Conservation (phyloP, 2,888 invertebrate genomes). For the Adineta ricciae region DNA sequence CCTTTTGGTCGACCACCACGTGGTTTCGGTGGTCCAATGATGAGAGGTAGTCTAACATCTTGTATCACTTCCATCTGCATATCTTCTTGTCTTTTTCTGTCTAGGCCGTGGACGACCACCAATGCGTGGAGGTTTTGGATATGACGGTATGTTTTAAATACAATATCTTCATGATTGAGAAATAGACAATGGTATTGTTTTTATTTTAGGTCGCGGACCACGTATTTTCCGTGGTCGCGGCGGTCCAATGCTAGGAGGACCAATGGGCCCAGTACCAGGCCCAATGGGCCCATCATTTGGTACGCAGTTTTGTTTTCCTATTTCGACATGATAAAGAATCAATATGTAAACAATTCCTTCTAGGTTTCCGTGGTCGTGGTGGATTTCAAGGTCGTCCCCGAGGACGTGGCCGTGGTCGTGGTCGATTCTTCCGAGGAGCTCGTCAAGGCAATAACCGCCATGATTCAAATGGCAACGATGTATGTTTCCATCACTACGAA, state of each 20-base stretch:
- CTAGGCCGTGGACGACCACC: background rate
- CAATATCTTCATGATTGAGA: background rate
- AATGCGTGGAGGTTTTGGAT: background rate
- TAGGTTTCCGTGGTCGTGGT: slow-evolving; percentile 8
- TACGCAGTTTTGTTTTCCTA: background rate
- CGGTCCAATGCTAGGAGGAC: background rate
- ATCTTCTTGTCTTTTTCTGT: background rate
- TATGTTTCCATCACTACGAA: background rate
- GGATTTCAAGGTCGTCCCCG: background rate
- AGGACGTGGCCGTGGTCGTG: slow-evolving; percentile 8
- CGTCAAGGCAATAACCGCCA: background rate
- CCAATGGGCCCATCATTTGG: background rate
- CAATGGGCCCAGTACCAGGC: background rate
- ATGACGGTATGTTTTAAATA: background rate
- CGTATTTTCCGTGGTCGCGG: background rate
- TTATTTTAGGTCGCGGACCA: background rate
- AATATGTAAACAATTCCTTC: background rate
- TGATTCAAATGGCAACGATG: background rate
- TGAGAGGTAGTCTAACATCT: background rate
- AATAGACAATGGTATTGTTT: background rate
- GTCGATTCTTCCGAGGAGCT: background rate
- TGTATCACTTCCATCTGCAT: background rate
- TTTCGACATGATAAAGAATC: background rate
- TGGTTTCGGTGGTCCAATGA: background rate
- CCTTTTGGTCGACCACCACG: background rate